These are phyloP conservation scores for Drosophila obscura DNA, from an alignment of 1,140 invertebrate genomes.

Conservation along the genomic window DNA sequence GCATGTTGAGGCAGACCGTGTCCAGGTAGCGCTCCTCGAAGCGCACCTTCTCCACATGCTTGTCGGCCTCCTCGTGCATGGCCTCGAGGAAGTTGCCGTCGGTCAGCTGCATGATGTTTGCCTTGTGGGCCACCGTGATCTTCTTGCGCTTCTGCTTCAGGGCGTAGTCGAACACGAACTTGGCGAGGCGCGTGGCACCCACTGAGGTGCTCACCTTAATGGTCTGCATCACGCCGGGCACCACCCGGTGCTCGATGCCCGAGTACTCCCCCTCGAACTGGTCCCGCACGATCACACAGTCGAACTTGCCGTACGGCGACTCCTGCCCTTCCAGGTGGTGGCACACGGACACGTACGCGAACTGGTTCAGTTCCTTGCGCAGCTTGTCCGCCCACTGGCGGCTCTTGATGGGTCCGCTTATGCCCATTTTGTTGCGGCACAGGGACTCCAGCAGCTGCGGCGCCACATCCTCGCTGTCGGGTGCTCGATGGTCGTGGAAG, in stretches of 20 bases:
- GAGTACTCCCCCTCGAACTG: conserved; percentile 67
- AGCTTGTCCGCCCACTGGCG: conserved; percentile 26
- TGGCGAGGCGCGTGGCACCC: conserved; percentile 43
- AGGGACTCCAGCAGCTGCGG: conserved; percentile 34
- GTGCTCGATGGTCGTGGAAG: not conserved
- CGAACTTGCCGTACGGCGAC: conserved; percentile 34
- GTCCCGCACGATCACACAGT: conserved; percentile 61
- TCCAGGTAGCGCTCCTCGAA: conserved; percentile 71
- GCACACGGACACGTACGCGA: conserved; percentile 49
- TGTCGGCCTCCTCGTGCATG: conserved; percentile 39
- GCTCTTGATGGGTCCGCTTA: conserved; percentile 48
- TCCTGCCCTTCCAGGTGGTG: conserved; percentile 40
- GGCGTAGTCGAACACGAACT: conserved; percentile 53
- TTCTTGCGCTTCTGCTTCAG: conserved; percentile 32
- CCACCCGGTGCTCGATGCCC: conserved; percentile 63
- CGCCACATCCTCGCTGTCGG: conserved; percentile 7
- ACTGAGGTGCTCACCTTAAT: conserved; percentile 62
- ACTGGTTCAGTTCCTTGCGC: conserved; percentile 50
- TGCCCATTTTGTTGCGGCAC: conserved; percentile 40
- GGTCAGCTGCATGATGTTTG: conserved; percentile 64
- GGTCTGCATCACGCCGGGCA: conserved; percentile 61
- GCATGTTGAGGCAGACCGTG: conserved; percentile 42
- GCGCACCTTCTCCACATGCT: not conserved
- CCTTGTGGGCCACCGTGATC: conserved; percentile 68
- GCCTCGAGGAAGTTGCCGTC: conserved; percentile 59